Evolutionary conservation across 2,797 vertebrate species (phyloP).

Genomic region (Lepilemur septentrionalis): DNA sequence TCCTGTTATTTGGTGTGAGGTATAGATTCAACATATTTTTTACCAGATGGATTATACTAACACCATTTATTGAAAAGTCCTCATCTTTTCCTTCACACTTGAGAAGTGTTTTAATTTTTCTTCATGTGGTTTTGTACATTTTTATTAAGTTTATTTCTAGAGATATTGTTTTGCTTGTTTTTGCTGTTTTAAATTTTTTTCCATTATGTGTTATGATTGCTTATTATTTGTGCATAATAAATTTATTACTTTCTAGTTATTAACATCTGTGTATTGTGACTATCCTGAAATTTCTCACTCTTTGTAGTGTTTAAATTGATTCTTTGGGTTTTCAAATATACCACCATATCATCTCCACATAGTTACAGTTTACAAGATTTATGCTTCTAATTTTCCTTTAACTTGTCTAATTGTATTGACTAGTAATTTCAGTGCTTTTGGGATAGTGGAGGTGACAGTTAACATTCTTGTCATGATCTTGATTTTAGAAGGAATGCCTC

Average conservation of each 20-base stretch:
- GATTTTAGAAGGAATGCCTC: neutral
- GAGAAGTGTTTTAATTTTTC: neutral
- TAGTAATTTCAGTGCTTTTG: neutral
- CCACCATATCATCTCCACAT: neutral
- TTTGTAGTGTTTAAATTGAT: neutral
- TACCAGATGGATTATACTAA: neutral
- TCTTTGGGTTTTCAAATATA: neutral
- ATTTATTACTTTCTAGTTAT: neutral
- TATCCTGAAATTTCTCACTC: neutral
- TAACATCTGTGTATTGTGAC: neutral
- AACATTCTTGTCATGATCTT: neutral
- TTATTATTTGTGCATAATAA: neutral
- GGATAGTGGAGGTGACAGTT: neutral
- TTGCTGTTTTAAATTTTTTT: neutral
- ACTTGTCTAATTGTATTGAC: neutral
- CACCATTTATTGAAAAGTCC: neutral
- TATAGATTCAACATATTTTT: neutral
- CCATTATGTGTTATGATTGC: neutral
- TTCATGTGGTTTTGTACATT: neutral
- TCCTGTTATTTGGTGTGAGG: neutral
- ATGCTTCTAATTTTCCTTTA: neutral
- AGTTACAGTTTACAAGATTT: neutral
- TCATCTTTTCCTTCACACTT: neutral
- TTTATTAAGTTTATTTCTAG: slow-evolving; percentile 7
- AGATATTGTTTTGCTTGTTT: neutral